Conservation (phyloP, 2,797 vertebrate species). For the Chromobotia macracanthus region DNA sequence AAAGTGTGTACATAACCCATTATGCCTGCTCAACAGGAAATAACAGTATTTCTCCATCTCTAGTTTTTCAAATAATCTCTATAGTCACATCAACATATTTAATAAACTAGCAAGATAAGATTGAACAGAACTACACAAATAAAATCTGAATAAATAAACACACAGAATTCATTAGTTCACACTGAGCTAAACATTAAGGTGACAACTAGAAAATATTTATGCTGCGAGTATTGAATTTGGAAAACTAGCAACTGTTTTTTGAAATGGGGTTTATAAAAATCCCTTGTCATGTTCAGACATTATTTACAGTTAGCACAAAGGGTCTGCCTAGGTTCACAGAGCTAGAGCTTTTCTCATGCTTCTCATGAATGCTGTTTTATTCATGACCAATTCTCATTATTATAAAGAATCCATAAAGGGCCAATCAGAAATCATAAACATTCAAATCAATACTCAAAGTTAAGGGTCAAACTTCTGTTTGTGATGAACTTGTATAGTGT, state of each 20-base stretch:
- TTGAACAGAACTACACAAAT: constrained; percentile 33
- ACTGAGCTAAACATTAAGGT: not conserved
- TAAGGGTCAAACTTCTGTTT: constrained; percentile 30
- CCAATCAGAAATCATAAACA: not conserved
- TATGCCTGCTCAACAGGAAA: constrained; percentile 63
- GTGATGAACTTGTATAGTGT: not conserved
- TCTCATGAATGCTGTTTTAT: not conserved
- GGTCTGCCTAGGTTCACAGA: not conserved
- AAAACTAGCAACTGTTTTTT: not conserved
- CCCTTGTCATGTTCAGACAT: not conserved
- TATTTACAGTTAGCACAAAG: not conserved
- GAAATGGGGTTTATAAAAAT: not conserved
- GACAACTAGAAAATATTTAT: constrained; percentile 6
- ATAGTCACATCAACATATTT: constrained; percentile 43
- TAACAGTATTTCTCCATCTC: constrained; percentile 46
- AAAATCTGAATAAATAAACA: constrained; percentile 48
- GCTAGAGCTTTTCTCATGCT: not conserved
- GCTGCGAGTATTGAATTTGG: not conserved
- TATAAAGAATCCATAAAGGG: not conserved
- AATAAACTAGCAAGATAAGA: constrained; percentile 35
- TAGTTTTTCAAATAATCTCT: constrained; percentile 45
- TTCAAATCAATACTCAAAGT: constrained; percentile 3
- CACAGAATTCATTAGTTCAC: not conserved
- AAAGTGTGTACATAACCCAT: constrained; percentile 54
- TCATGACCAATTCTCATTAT: not conserved